Evolutionary conservation across 2,888 invertebrate species (phyloP), one percentile per base, ranked within the genome.

Genomic region (Leptopilina syphax): DNA sequence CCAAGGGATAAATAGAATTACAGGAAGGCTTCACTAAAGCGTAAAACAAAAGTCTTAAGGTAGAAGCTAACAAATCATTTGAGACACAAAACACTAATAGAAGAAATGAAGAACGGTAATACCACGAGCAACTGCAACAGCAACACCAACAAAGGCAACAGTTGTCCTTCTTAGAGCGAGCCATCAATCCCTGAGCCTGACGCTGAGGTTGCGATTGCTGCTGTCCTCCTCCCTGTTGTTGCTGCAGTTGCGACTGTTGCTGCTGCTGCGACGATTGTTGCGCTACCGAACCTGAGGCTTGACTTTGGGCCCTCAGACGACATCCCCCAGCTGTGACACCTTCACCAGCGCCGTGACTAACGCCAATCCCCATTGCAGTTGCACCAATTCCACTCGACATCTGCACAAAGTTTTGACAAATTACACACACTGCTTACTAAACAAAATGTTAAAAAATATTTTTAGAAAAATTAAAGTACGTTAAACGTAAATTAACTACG

Each of bases 141-240:
- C 94, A 94, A 92, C 94, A 94, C 93, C 94, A 94, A 92, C 94
- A 94, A 89, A 94, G 93, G 87, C 94, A 94, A 87, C 92, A 94
- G 93, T 94, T 94, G 93, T 92, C 93, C 93, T 93, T 93, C 92
- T 93, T 93, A 90, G 93, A 93, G 88, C 93, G 89, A 73, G 91
- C 91, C 85, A 88, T 93, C 91, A 93, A 93, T 90, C 91, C 93
- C 92, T 93, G 93, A 92, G 93, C 93, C 81, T 87, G 88, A 65
- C 87, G 88, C 80, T 86, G 85, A 70, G 82, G 86, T 80, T 87
- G 84, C 79, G 83, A 82, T 85, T 88, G 86, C 77, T 86, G 84
- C 90, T 90, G 67, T 85, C 87, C 82, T 87, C 84, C 76, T 80
- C 80, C 68, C 68, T 83, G 84, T 87, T 82, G 84, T 83, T 84